Base-by-base conservation (phyloP, 2,113 vertebrate genomes). In the Anolis sagrei region DNA sequence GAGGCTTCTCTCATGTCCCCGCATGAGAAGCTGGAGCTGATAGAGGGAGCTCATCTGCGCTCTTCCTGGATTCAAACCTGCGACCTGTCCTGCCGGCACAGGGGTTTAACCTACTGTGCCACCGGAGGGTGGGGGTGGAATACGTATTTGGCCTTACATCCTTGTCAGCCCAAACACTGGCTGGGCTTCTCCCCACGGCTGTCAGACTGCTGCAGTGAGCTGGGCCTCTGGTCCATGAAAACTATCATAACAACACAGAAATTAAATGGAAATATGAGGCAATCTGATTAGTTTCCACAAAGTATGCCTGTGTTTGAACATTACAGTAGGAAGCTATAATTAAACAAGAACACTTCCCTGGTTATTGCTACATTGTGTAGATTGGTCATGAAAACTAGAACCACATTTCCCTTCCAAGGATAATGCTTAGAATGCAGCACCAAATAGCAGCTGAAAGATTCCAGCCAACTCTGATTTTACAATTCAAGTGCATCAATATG, bases 341-440 rank as follows among this genome's bases (percentile, higher is more conserved):
- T 62, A 21, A 9, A 0, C 64, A 54, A 78, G 48, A 72, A 70
- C 58, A 77, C 44, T 88, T 86, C 84, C 51, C 29, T 85, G 82
- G 78, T 92, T 90, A 93, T 80, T 89, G 89, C 74, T 90, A 84
- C 82, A 87, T 79, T 34, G 70, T 58, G 61, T n/a, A 34, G 64
- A 19, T n/a, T 66, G 61, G 88, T 79, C 81, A 88, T 85, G 77
- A 87, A 87, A 21, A 68, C 1, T 48, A 16, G 36, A 72, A 44
- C 34, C 48, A 51, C 79, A 13, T 27, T 0, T 77, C 39, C 39
- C 39, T 86, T 69, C 79, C 87, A 82, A 87, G 84, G 89, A 87
- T 29, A 83, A 29, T 83, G 82, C 89, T 90, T 78, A 80, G 79
- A 91, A 89, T 86, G 90, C 91, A 89, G 95, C 93, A 92, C 93